Percentiles rank a stretch among this genome's conserved stretches.
phyloP scores from a whole-genome alignment of 2,888 invertebrate genomes.

The Hypomecis punctinalis region DNA sequence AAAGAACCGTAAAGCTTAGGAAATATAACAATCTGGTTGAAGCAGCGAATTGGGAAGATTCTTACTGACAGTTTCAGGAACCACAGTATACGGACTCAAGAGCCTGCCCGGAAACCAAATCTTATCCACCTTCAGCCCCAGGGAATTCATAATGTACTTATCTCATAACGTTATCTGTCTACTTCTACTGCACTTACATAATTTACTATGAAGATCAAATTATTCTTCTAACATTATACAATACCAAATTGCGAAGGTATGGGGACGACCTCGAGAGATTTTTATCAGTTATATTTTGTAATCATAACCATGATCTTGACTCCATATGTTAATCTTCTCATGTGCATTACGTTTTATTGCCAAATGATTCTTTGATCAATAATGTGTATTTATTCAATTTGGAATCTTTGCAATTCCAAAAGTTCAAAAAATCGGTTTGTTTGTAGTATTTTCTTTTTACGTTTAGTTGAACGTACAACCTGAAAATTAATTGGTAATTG shows the following conservation, averaged over 20 bases:
- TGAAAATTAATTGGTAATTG: no score
- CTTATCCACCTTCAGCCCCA: constrained; percentile 45
- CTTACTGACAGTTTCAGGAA: constrained; percentile 57
- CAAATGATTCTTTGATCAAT: no score
- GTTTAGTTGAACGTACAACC: no score
- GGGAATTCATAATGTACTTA: constrained; percentile 52
- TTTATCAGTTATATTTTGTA: constrained; percentile 51
- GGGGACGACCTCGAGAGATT: constrained; percentile 66
- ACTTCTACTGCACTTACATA: constrained; percentile 57
- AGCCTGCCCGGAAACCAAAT: constrained; percentile 40
- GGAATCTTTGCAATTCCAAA: no score
- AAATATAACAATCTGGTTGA: constrained; percentile 58
- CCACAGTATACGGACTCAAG: constrained; percentile 47
- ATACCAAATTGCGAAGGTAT: constrained; percentile 65
- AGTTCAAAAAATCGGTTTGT: no score
- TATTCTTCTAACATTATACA: constrained; percentile 61
- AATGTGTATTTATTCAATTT: no score
- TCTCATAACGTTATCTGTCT: constrained; percentile 50
- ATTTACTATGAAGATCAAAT: constrained; percentile 59
- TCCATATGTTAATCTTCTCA: constrained; percentile 39
- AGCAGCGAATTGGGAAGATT: constrained; percentile 45
- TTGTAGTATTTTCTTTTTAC: no score
- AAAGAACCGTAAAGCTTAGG: constrained; percentile 36
- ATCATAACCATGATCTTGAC: constrained; percentile 60
- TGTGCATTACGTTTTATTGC: no score